Evolutionary conservation across 2,113 vertebrate species (phyloP).

Genomic region (Emberiza fucata): DNA sequence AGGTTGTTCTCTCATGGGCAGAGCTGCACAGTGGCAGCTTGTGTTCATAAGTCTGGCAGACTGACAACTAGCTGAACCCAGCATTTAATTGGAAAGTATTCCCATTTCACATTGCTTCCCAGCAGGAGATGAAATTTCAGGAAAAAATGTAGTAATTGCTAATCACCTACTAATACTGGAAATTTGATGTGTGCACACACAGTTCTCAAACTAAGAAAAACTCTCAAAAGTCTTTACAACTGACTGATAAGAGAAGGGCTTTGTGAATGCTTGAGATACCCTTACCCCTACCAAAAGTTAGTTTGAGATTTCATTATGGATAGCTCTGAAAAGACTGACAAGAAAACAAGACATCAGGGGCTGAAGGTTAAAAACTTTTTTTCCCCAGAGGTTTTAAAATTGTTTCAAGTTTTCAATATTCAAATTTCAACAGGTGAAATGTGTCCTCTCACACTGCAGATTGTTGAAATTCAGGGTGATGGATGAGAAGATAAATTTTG

Average conservation of each 20-base stretch:
- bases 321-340: not conserved
- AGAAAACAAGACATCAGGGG: not conserved
- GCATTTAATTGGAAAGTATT: not conserved
- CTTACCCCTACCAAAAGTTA: not conserved
- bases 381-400: not conserved
- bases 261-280: not conserved
- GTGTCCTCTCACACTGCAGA: not conserved
- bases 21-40: not conserved
- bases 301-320: not conserved
- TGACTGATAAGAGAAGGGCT: not conserved
- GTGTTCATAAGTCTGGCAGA: not conserved
- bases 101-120: not conserved
- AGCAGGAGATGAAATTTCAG: not conserved
- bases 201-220: not conserved
- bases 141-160: not conserved
- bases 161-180: not conserved
- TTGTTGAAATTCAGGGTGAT: not conserved
- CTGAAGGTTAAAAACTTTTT: not conserved
- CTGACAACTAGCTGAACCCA: not conserved
- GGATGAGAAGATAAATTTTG: not conserved
- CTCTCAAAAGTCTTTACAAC: not conserved
- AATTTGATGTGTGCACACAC: not conserved
- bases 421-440: not conserved
- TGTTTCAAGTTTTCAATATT: not conserved
- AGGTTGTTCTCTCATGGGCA: not conserved